These are phyloP conservation scores for Noctua janthina DNA, from an alignment of 2,888 invertebrate genomes.

Conservation along the genomic window DNA sequence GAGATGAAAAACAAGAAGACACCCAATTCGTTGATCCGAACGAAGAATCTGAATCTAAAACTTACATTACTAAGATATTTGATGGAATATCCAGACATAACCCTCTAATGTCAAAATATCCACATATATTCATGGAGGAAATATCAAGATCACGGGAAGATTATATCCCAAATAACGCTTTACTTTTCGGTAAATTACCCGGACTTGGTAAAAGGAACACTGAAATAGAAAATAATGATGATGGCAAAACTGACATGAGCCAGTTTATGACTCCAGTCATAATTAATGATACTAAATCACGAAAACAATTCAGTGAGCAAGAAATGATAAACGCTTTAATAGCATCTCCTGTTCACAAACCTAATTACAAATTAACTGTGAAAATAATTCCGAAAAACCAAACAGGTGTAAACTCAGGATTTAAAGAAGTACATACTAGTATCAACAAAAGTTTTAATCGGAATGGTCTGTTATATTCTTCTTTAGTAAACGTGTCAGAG, in stretches of 20 bases:
- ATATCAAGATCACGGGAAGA: constrained; percentile 74
- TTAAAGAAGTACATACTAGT: constrained; percentile 84
- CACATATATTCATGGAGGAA: constrained; percentile 83
- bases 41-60: constrained; percentile 59
- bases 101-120: constrained; percentile 82
- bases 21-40: constrained; percentile 68
- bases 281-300: constrained; percentile 44
- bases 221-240: constrained; percentile 9
- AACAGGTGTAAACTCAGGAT: constrained; percentile 74
- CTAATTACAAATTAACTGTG: constrained; percentile 81
- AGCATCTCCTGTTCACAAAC: constrained; percentile 49
- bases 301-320: constrained; percentile 56
- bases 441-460: constrained; percentile 85
- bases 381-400: constrained; percentile 83
- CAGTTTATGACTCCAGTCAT: background rate
- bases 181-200: constrained; percentile 52
- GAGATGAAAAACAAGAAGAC: constrained; percentile 61
- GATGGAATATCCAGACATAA: constrained; percentile 73
- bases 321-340: constrained; percentile 73
- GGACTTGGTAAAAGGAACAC: constrained; percentile 19
- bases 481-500: constrained; percentile 83
- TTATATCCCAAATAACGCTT: constrained; percentile 46
- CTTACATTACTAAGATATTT: constrained; percentile 65
- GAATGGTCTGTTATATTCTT: constrained; percentile 80
- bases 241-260: constrained; percentile 32